phyloP scores from a whole-genome alignment of 2,113 vertebrate species.

The Sturnira hondurensis region DNA sequence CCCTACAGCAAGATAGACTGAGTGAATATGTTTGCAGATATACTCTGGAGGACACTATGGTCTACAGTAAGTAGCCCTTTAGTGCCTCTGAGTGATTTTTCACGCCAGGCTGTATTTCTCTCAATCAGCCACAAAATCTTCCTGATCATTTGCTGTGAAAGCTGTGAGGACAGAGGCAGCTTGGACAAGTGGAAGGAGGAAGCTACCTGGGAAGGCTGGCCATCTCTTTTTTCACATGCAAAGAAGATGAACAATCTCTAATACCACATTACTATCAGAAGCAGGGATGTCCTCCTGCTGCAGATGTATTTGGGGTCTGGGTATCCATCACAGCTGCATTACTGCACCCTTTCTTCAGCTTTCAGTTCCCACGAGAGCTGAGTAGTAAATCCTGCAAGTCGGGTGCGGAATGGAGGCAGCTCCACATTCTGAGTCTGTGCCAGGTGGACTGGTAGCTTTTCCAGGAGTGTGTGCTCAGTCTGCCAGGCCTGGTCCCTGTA shows the following conservation, averaged over 20 bases:
- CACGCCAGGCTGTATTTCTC: background rate
- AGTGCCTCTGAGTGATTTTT: fast-evolving
- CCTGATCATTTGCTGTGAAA: background rate
- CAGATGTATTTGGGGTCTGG: background rate
- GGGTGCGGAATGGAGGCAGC: background rate
- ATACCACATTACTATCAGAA: background rate
- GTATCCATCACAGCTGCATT: conserved; percentile 5
- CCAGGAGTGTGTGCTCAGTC: background rate
- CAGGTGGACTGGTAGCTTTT: background rate
- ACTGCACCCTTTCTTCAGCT: background rate
- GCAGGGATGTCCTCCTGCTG: background rate
- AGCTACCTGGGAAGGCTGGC: background rate
- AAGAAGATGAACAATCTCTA: background rate
- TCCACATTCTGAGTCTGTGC: background rate
- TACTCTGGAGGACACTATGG: background rate
- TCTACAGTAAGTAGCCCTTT: conserved; percentile 77
- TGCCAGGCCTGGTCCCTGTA: background rate
- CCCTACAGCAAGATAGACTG: background rate
- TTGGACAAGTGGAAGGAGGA: background rate
- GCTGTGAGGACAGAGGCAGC: background rate
- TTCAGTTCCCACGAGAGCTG: conserved; percentile 26
- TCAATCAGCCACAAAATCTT: background rate
- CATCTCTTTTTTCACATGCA: background rate
- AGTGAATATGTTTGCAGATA: background rate
- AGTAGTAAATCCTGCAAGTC: background rate